These are phyloP conservation scores for Natrix natrix DNA, from an alignment of 2,797 vertebrate genomes.

Conservation along the genomic window DNA sequence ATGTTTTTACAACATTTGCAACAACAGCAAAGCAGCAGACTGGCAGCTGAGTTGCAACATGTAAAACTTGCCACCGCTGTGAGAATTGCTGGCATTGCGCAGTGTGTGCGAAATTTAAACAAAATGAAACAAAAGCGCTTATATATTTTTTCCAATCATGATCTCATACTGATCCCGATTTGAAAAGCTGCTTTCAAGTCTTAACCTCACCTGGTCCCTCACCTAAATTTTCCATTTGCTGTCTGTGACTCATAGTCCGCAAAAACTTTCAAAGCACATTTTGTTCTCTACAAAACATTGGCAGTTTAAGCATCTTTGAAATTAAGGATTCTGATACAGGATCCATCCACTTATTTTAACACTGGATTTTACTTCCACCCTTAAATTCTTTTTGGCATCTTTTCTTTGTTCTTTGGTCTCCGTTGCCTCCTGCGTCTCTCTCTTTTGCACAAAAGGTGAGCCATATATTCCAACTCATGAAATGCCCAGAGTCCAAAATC, in stretches of 20 bases:
- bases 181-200: not conserved
- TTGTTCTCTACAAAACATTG: not conserved
- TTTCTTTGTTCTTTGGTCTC: not conserved
- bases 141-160: rapidly evolving
- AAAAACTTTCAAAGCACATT: not conserved
- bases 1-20: not conserved
- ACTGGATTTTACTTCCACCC: not conserved
- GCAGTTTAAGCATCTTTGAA: not conserved
- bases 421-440: not conserved
- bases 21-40: not conserved
- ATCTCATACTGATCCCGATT: not conserved
- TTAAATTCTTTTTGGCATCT: not conserved
- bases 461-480: not conserved
- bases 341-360: not conserved
- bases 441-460: not conserved
- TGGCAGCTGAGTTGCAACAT: not conserved
- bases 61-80: not conserved
- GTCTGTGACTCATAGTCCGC: not conserved
- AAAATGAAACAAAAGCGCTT: not conserved
- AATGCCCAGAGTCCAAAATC: not conserved
- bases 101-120: not conserved
- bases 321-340: not conserved
- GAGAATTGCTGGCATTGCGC: not conserved
- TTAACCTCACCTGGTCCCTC: not conserved
- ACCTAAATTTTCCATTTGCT: not conserved